Conservation (phyloP, 2,797 vertebrate genomes). For the Eupleurogrammus muticus region DNA sequence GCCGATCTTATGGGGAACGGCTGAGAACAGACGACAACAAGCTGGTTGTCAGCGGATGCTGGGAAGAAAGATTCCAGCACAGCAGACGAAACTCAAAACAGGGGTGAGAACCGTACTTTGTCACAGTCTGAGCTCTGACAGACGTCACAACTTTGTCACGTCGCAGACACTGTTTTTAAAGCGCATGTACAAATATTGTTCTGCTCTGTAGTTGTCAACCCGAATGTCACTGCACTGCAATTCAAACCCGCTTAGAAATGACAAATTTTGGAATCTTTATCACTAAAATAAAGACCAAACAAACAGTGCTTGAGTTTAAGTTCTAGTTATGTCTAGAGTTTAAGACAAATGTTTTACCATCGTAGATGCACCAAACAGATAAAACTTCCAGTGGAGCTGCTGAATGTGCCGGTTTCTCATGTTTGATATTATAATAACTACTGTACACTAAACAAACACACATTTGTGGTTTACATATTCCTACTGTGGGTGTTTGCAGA, state of each 20-base stretch:
- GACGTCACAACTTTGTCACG: neutral
- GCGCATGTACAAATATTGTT: constrained; percentile 7
- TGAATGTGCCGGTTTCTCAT: constrained; percentile 29
- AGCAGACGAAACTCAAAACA: constrained; percentile 6
- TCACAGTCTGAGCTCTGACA: neutral
- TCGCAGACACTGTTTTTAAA: neutral
- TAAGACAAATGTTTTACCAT: constrained; percentile 14
- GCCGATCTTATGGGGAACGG: constrained; percentile 99
- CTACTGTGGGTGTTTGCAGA: constrained; percentile 4
- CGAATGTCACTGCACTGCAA: neutral
- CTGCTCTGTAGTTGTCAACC: too few species aligned
- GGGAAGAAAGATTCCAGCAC: constrained; percentile 24
- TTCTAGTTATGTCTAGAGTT: constrained; percentile 9
- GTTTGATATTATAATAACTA: constrained; percentile 31
- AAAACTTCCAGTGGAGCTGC: constrained; percentile 8
- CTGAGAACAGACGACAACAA: constrained; percentile 74
- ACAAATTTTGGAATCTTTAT: neutral
- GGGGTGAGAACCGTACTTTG: neutral
- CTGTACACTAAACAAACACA: constrained; percentile 4
- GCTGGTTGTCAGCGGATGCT: constrained; percentile 23
- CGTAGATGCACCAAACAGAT: neutral
- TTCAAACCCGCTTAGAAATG: neutral
- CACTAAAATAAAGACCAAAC: neutral
- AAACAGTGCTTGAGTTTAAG: neutral
- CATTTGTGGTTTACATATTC: constrained; percentile 20